A percentile compares a stretch with the other conserved stretches of the same genome.
Conservation (phyloP, 2,888 invertebrate species). For the Lepetodrilus schrolli region DNA sequence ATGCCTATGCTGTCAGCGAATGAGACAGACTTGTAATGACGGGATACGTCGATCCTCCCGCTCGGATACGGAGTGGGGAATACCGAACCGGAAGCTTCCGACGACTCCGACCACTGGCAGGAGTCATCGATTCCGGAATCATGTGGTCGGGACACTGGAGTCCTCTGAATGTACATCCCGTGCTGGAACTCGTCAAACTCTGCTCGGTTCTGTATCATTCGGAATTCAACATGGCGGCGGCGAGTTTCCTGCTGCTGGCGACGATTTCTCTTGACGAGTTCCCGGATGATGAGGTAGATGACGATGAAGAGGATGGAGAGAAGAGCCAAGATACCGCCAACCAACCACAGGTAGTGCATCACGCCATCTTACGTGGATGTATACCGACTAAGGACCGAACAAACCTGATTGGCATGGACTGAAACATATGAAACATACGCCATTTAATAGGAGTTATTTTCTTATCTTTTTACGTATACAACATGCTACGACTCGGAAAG, state of each 20-base stretch:
- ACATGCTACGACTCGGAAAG: too few species aligned
- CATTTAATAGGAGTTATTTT: too few species aligned
- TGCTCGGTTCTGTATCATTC: background rate
- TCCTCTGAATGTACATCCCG: background rate
- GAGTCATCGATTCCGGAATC: constrained; percentile 4
- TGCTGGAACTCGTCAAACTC: constrained; percentile 16
- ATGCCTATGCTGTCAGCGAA: background rate
- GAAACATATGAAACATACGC: too few species aligned
- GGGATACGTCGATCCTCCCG: background rate
- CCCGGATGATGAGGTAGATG: background rate
- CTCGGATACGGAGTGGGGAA: background rate
- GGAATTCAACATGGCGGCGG: constrained; percentile 13
- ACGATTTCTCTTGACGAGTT: background rate
- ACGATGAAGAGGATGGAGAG: background rate
- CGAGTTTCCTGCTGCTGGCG: background rate
- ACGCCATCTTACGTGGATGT: too few species aligned
- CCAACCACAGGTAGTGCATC: background rate
- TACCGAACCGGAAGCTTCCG: background rate
- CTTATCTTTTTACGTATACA: too few species aligned
- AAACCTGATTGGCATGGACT: too few species aligned
- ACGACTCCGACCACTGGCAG: background rate
- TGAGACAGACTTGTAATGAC: background rate
- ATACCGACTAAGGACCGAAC: too few species aligned
- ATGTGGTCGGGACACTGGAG: background rate
- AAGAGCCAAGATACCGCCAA: background rate